Percentiles rank a stretch among this genome's conserved stretches.
These are phyloP conservation scores for Ophion slaviceki DNA, from an alignment of 2,888 invertebrate genomes.

Conservation along the genomic window DNA sequence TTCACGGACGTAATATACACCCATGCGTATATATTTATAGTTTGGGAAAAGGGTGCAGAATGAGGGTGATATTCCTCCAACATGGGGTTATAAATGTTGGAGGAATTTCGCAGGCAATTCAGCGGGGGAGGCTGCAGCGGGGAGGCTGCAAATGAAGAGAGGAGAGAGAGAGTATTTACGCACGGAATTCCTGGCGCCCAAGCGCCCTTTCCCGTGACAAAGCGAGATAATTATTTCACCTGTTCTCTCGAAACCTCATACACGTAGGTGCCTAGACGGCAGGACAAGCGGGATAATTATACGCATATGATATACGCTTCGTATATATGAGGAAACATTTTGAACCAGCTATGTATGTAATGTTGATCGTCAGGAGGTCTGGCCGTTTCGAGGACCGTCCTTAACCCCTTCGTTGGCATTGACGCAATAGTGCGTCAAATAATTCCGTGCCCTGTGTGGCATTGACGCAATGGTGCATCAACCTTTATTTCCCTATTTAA, in stretches of 20 bases:
- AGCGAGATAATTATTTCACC: slow-evolving; percentile 65
- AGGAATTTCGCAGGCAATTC: slow-evolving; percentile 26
- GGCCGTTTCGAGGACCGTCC: too few relatives aligned
- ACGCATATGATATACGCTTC: slow-evolving; percentile 26
- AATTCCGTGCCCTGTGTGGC: too few relatives aligned
- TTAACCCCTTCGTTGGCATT: too few relatives aligned
- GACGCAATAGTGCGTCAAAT: too few relatives aligned
- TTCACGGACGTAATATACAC: background rate
- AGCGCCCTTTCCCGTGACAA: slow-evolving; percentile 46
- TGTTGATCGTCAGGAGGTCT: too few relatives aligned
- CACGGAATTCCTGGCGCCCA: slow-evolving; percentile 13
- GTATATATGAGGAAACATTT: slow-evolving; percentile 6
- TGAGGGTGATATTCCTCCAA: too few relatives aligned
- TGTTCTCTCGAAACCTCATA: slow-evolving; percentile 54
- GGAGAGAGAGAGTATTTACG: slow-evolving; percentile 20
- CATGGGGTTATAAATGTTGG: slow-evolving; percentile 8
- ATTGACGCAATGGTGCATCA: too few relatives aligned
- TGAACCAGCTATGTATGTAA: too few relatives aligned
- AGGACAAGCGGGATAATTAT: slow-evolving; percentile 64
- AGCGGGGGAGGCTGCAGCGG: slow-evolving; percentile 2
- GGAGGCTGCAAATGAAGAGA: slow-evolving; percentile 46
- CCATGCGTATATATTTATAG: background rate
- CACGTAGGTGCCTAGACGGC: slow-evolving; percentile 7
- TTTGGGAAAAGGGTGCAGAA: too few relatives aligned
- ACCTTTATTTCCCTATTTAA: too few relatives aligned